Evolutionary conservation across 2,888 invertebrate genomes (phyloP).

Genomic region (Glyphotaelius pellucidus): DNA sequence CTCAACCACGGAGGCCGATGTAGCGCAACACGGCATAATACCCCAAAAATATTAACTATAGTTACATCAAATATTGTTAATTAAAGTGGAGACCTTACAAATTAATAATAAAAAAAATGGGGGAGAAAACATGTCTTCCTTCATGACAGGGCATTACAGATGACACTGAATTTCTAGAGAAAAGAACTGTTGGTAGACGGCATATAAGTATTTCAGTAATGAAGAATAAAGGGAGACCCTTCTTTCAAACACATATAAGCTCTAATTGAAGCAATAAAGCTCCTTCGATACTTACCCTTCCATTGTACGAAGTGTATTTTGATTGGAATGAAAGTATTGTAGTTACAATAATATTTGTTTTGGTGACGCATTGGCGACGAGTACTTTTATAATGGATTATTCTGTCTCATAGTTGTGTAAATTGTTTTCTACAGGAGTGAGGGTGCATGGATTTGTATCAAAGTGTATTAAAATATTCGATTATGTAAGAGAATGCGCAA

Average conservation of each 20-base stretch:
- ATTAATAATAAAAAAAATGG: no score
- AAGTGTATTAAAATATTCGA: neutral
- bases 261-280: conserved; percentile 45
- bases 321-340: conserved; percentile 14
- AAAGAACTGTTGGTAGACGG: neutral
- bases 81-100: neutral
- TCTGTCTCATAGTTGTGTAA: neutral
- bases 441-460: neutral
- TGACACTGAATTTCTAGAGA: neutral
- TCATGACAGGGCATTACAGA: no score
- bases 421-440: neutral
- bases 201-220: neutral
- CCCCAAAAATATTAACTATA: no score
- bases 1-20: no score
- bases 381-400: neutral
- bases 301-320: conserved; percentile 20
- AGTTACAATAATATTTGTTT: conserved; percentile 18
- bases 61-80: no score
- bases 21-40: no score
- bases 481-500: no score
- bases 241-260: conserved; percentile 28
- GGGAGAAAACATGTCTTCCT: no score
- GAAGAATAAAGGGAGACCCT: neutral
- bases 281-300: conserved; percentile 27
- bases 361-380: neutral